Evolutionary conservation across 1,140 invertebrate genomes (phyloP), one percentile per base, ranked within the genome.

Genomic region (Drosophila gunungcola): DNA sequence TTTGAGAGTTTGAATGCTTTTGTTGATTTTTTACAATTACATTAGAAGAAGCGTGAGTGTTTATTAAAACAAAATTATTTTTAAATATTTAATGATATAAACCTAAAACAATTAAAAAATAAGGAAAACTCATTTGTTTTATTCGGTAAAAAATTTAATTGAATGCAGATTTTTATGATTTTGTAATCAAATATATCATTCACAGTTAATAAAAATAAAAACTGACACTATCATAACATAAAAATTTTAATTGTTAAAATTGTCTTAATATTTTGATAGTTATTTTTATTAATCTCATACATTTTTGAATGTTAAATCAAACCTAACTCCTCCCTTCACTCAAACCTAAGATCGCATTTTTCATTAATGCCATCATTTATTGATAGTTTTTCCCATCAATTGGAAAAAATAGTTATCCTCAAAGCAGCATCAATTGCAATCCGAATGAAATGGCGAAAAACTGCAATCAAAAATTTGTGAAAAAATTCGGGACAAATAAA

Each of bases 401-500:
- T 56, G 52, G 45, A 36, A 48, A 29, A 29, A 70, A 70, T 57
- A 42, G 67, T 53, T 48, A 39, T 57, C 29, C 36, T 21, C 36
- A 21, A 36, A 49, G 36, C 65, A 43, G 36, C 43, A 49, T 49
- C 64, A 57, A 70, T 70, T 70, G 9, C 52, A 42, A 41, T 48
- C 43, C 21, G 25, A 70, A 55, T 55, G 27, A 54, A 69, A 57
- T 29, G 36, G n/a, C 42, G 38, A 65, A 69, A 46, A 72, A 48
- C 36, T 70, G 43, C 64, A 34, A 27, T 38, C 41, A 55, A 69
- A 41, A 29, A 34, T 55, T 70, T 46, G 42, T 41, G 27, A 57
- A 72, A 70, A 70, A 70, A 70, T 29, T 36, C 43, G 36, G 21
- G 10, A 13, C 65, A 72, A 5, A 70, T 57, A 72, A 57, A 70